Evolutionary conservation across 2,888 invertebrate genomes (phyloP).

Genomic region (Tiphia femorata): DNA sequence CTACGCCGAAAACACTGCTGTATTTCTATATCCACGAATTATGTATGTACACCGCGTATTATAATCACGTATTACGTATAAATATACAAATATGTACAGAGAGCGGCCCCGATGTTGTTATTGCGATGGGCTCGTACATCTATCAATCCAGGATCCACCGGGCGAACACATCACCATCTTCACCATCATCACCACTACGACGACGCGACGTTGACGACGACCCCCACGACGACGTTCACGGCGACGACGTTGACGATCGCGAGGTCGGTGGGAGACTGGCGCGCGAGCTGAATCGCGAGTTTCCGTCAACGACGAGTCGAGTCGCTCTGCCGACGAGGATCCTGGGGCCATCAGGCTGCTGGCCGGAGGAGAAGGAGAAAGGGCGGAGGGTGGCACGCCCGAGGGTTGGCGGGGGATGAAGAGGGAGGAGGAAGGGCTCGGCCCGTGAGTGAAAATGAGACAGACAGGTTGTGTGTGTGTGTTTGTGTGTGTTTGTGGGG

Average conservation of each 20-base stretch:
- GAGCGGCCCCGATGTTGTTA: too few relatives aligned
- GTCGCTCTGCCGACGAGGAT: slow-evolving; percentile 46
- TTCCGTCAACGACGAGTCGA: slow-evolving; percentile 41
- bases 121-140: too few relatives aligned
- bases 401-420: slow-evolving; percentile 12
- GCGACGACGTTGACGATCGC: slow-evolving; percentile 40
- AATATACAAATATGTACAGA: too few relatives aligned
- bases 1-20: too few relatives aligned
- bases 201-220: slow-evolving; percentile 18
- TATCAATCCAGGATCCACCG: too few relatives aligned
- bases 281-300: slow-evolving; percentile 39
- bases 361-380: slow-evolving; percentile 27
- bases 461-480: too few relatives aligned
- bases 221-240: slow-evolving; percentile 16
- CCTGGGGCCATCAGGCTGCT: slow-evolving; percentile 40
- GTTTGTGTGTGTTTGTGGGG: too few relatives aligned
- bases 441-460: slow-evolving; percentile 9
- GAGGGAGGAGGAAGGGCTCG: slow-evolving; percentile 7
- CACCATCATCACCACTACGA: slow-evolving; percentile 20
- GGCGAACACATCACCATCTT: too few relatives aligned
- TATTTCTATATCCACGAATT: too few relatives aligned
- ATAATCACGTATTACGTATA: too few relatives aligned
- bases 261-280: slow-evolving; percentile 49
- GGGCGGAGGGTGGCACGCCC: slow-evolving; percentile 19
- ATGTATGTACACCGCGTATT: too few relatives aligned